Conservation (phyloP, 2,113 vertebrate genomes). For the Micronisus gabar region DNA sequence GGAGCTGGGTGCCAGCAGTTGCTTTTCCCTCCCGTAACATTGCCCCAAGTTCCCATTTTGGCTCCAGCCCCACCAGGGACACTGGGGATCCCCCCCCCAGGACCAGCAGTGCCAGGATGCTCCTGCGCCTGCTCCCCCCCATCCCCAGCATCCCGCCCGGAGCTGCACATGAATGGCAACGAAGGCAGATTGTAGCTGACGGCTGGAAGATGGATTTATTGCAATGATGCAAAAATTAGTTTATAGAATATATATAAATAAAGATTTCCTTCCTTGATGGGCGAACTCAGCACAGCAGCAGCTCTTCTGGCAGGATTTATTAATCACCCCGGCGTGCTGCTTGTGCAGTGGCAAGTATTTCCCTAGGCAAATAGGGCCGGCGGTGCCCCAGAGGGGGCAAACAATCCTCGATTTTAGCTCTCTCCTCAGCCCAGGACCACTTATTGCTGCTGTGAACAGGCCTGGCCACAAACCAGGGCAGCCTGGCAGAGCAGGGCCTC, state of each 20-base stretch:
- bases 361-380: not conserved
- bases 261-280: conserved; percentile 63
- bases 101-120: not conserved
- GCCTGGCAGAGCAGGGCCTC: not conserved
- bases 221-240: conserved; percentile 64
- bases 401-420: not conserved
- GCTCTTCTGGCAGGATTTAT: conserved; percentile 38
- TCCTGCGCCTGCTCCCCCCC: not conserved
- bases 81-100: too few species aligned
- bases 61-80: not conserved
- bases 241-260: conserved; percentile 62
- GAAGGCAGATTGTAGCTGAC: not conserved
- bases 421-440: fast-evolving
- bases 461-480: not conserved
- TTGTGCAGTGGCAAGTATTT: not conserved
- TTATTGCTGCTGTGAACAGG: not conserved
- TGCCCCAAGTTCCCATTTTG: not conserved
- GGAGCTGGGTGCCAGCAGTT: not conserved
- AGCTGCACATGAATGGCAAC: not conserved
- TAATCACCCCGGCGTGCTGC: not conserved
- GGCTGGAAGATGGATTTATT: conserved; percentile 60
- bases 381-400: not conserved
- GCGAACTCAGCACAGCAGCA: conserved; percentile 42
- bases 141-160: not conserved
- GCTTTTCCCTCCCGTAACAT: not conserved